Evolutionary conservation across 2,113 vertebrate species (phyloP).

Genomic region (Atherinomorus stipes): DNA sequence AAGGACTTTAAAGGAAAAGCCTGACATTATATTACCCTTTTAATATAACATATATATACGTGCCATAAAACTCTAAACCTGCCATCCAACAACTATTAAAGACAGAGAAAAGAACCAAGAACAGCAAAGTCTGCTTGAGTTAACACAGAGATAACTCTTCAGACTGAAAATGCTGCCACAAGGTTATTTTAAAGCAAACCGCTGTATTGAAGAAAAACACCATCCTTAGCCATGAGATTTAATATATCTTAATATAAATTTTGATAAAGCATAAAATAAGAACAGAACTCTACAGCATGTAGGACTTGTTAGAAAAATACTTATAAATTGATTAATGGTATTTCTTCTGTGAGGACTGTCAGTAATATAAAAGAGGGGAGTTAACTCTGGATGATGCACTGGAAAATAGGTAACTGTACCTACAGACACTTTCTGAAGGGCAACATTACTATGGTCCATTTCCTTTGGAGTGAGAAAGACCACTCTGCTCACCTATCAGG

Average conservation of each 20-base stretch:
- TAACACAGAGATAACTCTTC: constrained; percentile 19
- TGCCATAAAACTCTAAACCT: constrained; percentile 39
- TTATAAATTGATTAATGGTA: not conserved
- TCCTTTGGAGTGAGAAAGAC: constrained; percentile 40
- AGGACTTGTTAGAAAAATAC: not conserved
- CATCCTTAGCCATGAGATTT: constrained; percentile 19
- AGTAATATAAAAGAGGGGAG: not conserved
- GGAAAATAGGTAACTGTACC: not conserved
- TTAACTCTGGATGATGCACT: constrained; percentile 9
- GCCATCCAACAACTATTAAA: constrained; percentile 47
- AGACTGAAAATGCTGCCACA: constrained; percentile 28
- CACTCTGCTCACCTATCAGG: constrained; percentile 56
- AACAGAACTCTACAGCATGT: constrained; percentile 17
- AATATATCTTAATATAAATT: constrained; percentile 42
- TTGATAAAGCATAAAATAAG: too few relatives aligned
- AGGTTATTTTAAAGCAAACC: constrained; percentile 36
- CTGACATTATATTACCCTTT: constrained; percentile 27
- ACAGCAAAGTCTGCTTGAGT: not conserved
- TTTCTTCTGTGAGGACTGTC: not conserved
- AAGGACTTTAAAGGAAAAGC: constrained; percentile 26
- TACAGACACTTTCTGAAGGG: constrained; percentile 21
- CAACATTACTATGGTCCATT: constrained; percentile 37
- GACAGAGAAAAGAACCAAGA: constrained; percentile 41
- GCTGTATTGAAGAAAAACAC: constrained; percentile 42
- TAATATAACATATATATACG: constrained; percentile 32